Conservation (phyloP, 2,113 vertebrate species). For the Rhabdornis inornatus region DNA sequence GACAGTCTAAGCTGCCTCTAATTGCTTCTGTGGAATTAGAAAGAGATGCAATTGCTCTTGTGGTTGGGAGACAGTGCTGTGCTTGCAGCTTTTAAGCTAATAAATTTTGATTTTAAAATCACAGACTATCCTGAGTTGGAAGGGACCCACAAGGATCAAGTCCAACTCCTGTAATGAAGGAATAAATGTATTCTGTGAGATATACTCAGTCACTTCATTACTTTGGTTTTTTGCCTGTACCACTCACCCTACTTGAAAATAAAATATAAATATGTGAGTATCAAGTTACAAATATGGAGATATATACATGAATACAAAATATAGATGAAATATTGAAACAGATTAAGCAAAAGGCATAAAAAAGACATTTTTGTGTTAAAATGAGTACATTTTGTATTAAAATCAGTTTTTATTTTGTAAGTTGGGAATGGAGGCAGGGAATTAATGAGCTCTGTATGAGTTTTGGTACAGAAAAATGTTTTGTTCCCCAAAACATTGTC, state of each 20-base stretch:
- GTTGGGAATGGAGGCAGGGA: not conserved
- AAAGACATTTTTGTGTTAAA: not conserved
- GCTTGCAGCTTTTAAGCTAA: not conserved
- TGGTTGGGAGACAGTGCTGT: not conserved
- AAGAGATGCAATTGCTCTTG: not conserved
- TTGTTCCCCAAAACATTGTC: not conserved
- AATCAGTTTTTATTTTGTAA: not conserved
- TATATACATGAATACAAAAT: not conserved
- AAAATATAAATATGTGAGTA: not conserved
- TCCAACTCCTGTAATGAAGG: not conserved
- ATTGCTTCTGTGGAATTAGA: not conserved
- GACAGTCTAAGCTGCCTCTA: not conserved
- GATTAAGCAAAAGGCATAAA: not conserved
- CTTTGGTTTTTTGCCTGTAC: not conserved
- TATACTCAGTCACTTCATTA: not conserved
- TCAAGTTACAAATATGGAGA: not conserved
- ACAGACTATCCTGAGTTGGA: not conserved
- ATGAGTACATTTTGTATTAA: not conserved
- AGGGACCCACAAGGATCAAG: not conserved
- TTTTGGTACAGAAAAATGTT: not conserved
- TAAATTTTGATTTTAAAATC: not conserved
- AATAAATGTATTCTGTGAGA: not conserved
- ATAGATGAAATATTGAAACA: not conserved
- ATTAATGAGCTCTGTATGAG: not conserved
- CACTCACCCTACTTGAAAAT: not conserved